Evolutionary conservation across 2,888 invertebrate genomes (phyloP), one percentile per base, ranked within the genome.

Genomic region (Pammene fasciana): DNA sequence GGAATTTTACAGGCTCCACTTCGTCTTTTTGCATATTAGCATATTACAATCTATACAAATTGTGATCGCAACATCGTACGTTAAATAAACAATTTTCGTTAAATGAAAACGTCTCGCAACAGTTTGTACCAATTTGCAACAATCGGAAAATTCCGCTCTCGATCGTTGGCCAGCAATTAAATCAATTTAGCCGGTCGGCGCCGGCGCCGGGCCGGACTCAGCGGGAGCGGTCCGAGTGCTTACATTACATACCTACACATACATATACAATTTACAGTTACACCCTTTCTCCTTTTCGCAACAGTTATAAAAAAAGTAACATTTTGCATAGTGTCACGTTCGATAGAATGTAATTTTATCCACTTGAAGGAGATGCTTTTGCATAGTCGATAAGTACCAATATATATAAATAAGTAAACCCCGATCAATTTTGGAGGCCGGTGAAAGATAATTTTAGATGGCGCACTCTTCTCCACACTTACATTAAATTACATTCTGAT

Each of bases 101-200:
- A 60, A 70, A 65, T 65, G 70, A 55, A 70, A 66, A 67, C 60
- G 70, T 71, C 67, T 70, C 60, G 54, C 46, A 46, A 65, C 65
- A 65, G 72, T 73, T 74, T 73, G 71, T 79, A 74, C 75, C 76
- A 84, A 79, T 84, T 83, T 81, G 75, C 77, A 75, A 67, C 81
- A 77, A 78, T 81, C 79, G 89, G 88, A 89, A 89, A 85, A 86
- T 89, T 90, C 89, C 89, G 76, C 79, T 79, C 75, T 77, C 79
- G 83, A 86, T 87, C 82, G 76, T 65, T 65, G 70, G 41, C 72
- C 76, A 79, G 77, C 86, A 87, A 89, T 89, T 86, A 87, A 75
- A 78, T 80, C 87, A 86, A 88, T 89, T 82, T 83, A 87, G 79
- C 67, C 75, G 71, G 78, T 76, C 76, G 79, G 71, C 76, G 75